Evolutionary conservation across 2,797 vertebrate species (phyloP), one percentile per base, ranked within the genome.

Genomic region (Emys orbicularis): DNA sequence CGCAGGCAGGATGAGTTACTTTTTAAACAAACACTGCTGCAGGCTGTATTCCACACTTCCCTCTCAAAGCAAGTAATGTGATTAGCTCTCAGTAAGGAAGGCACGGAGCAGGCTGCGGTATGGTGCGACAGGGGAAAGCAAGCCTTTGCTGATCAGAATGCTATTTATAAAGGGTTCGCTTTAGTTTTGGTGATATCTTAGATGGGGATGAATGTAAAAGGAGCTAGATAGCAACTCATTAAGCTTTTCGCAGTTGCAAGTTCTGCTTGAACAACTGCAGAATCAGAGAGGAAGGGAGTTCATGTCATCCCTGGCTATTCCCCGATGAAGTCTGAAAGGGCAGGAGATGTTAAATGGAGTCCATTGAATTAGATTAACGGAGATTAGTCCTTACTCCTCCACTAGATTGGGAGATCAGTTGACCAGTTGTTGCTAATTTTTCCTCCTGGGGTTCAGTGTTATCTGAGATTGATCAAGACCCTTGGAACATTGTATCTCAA

Each of bases 1-100:
- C 0, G 53, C 91, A 81, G 95, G 92, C 91, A 90, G 92, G 97
- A 96, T 1, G 72, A 96, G 93, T 87, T 97, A 72, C 95, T 94
- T 95, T 3, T 0, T 90, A 92, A 98, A 96, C 96, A 98, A 97
- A 98, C 93, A 94, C 89, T 52, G 98, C 98, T 97, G 34, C 50
- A n/a, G 97, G 97, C 93, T 57, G 77, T 27, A 83, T 97, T 90
- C 68, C 2, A 18, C 89, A 54, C 84, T 96, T 96, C 83, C 87
- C 91, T 50, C 89, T 29, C 82, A 31, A 96, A 92, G 89, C 90
- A 82, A 94, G 89, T 6, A 52, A 94, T 94, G 68, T 80, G 94
- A 97, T 97, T 96, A 97, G 34, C 85, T 91, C 80, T 41, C 27
- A 5, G 82, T 57, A 74, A 89, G 61, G 80, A 77, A 85, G 52